Evolutionary conservation across 2,113 vertebrate genomes (phyloP), one percentile per base, ranked within the genome.

Genomic region (Burhinus bistriatus): DNA sequence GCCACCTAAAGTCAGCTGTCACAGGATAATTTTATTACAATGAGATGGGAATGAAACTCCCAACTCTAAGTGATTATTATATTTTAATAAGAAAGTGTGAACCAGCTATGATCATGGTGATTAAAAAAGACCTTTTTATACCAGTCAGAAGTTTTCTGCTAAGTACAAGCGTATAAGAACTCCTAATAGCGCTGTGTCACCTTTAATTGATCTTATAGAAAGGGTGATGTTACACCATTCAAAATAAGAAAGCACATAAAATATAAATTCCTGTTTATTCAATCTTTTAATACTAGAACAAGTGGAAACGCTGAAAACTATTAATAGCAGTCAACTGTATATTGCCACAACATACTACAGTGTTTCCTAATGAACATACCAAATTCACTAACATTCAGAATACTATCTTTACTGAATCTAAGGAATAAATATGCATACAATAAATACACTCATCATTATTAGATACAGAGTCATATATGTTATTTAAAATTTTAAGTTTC

Each of bases 101-200:
- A 47, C 6, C 30, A 87, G 45, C 30, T 58, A 62, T 29, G 14
- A 70, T 36, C 25, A 30, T 15, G 23, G 19, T 78, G 30, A 54
- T 90, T 87, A 30, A 65, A 80, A 93, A 78, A 69, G 4, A 14
- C 9, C 11, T 69, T 49, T 92, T 17, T 61, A 17, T 52, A 87
- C 11, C 27, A 85, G 3, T 61, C 80, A 80, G 42, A 72, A 59
- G 23, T 11, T 7, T 86, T 86, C 12, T 1, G 1, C 40, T 77
- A 92, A 13, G 26, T 57, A 11, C 13, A 83, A 76, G 15, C 22
- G 11, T 38, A 14, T 62, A 45, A 79, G 22, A 83, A 25, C 20
- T 70, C 15, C 14, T 65, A 36, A 34, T 11, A 83, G 12, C 0
- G 0, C 5, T 59, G 15, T 36, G 22, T 47, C 9, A 15, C 5